Evolutionary conservation across 2,888 invertebrate genomes (phyloP).

Genomic region (Acleris emargana): DNA sequence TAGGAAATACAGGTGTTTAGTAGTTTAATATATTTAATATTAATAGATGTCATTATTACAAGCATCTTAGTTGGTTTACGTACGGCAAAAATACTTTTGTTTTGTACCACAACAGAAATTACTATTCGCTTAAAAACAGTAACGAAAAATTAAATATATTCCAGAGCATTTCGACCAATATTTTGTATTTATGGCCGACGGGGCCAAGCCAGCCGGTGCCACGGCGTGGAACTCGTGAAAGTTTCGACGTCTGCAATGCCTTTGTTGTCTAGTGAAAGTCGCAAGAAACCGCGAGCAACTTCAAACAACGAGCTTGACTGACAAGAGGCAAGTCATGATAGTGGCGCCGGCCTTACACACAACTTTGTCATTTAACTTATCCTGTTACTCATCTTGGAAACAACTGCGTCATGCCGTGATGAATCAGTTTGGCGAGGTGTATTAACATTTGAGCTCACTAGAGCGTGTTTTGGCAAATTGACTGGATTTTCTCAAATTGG

Average conservation of each 20-base stretch:
- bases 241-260: constrained; percentile 19
- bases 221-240: constrained; percentile 9
- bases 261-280: constrained; percentile 16
- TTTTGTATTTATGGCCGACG: background rate
- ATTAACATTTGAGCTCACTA: constrained; percentile 1
- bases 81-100: too few relatives aligned
- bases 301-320: constrained; percentile 27
- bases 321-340: constrained; percentile 34
- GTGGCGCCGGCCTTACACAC: constrained; percentile 26
- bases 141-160: background rate
- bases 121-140: too few relatives aligned
- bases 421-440: constrained; percentile 9
- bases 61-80: too few relatives aligned
- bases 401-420: constrained; percentile 25
- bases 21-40: too few relatives aligned
- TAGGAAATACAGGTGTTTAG: too few relatives aligned
- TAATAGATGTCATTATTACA: too few relatives aligned
- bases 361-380: constrained; percentile 37
- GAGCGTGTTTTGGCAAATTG: background rate
- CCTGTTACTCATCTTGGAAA: constrained; percentile 25
- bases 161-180: background rate
- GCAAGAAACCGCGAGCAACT: constrained; percentile 29
- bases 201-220: background rate
- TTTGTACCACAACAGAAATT: too few relatives aligned
- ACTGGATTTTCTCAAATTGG: too few relatives aligned